Conservation (phyloP, 2,113 vertebrate genomes). For the Orycteropus afer region DNA sequence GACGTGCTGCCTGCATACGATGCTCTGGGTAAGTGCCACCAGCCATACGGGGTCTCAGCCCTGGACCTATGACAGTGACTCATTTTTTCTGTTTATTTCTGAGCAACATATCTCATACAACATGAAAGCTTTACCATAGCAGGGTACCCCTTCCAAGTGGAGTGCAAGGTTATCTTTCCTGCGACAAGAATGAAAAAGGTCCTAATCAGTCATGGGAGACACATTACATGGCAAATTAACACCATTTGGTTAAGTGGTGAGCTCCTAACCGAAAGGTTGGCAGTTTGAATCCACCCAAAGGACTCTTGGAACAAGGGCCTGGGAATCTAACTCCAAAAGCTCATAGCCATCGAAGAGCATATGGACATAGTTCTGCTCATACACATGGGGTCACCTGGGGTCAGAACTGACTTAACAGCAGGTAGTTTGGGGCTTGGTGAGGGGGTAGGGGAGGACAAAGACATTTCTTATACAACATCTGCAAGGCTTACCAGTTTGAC, state of each 20-base stretch:
- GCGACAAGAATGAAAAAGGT: not conserved
- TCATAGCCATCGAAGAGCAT: too few relatives aligned
- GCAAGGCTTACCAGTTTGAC: not conserved
- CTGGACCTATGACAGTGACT: accelerated
- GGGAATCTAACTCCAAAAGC: too few relatives aligned
- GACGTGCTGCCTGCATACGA: slow-evolving; percentile 69
- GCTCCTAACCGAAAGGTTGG: too few relatives aligned
- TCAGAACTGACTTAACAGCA: too few relatives aligned
- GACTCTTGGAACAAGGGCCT: too few relatives aligned
- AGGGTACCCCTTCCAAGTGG: not conserved
- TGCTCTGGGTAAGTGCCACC: slow-evolving; percentile 56
- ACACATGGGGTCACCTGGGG: too few relatives aligned
- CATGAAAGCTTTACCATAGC: not conserved
- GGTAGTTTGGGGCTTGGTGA: too few relatives aligned
- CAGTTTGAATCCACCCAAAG: too few relatives aligned
- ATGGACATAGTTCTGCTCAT: too few relatives aligned
- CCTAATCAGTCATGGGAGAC: not conserved
- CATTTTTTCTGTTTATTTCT: not conserved
- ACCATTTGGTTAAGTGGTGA: too few relatives aligned
- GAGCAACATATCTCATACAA: not conserved
- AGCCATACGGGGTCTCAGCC: accelerated
- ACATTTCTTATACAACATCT: not conserved
- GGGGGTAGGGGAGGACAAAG: too few relatives aligned
- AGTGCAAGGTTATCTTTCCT: not conserved
- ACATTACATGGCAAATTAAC: not conserved